Percentiles rank a stretch among this genome's conserved stretches.
Conservation (phyloP, 2,113 vertebrate genomes). For the Pteruthius melanotis region DNA sequence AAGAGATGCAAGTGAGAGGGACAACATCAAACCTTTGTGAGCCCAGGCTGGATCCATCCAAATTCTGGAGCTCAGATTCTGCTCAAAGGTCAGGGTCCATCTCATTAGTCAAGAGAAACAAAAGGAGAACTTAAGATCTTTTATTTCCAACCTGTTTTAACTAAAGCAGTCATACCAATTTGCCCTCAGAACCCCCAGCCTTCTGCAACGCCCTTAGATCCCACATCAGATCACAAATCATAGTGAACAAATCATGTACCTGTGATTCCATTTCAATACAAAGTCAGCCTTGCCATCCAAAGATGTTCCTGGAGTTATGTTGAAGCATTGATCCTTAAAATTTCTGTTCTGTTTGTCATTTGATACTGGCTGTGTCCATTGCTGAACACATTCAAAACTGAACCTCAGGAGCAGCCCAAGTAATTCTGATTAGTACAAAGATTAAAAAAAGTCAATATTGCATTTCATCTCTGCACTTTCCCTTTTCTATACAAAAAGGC, state of each 20-base stretch:
- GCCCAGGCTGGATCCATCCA: neutral
- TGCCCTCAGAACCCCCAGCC: neutral
- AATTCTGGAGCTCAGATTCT: neutral
- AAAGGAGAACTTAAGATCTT: neutral
- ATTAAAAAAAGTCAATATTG: neutral
- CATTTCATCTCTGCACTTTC: neutral
- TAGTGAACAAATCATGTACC: neutral
- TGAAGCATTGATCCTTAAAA: neutral
- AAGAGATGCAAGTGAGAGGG: rapidly evolving
- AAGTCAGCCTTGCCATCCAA: neutral
- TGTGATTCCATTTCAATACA: neutral
- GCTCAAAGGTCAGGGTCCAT: neutral
- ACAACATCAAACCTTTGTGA: neutral
- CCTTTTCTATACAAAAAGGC: neutral
- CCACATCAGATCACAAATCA: neutral
- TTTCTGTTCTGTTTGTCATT: neutral
- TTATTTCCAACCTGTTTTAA: neutral
- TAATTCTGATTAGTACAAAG: neutral
- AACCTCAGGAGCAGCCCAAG: neutral
- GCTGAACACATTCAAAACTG: neutral
- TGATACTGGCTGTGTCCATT: neutral
- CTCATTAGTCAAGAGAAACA: neutral
- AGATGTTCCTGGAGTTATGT: neutral
- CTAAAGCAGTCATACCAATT: neutral
- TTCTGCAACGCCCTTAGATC: neutral